A percentile compares a stretch with the other conserved stretches of the same genome.
Conservation (phyloP, 2,797 vertebrate species). For the Sebastes taczanowskii region DNA sequence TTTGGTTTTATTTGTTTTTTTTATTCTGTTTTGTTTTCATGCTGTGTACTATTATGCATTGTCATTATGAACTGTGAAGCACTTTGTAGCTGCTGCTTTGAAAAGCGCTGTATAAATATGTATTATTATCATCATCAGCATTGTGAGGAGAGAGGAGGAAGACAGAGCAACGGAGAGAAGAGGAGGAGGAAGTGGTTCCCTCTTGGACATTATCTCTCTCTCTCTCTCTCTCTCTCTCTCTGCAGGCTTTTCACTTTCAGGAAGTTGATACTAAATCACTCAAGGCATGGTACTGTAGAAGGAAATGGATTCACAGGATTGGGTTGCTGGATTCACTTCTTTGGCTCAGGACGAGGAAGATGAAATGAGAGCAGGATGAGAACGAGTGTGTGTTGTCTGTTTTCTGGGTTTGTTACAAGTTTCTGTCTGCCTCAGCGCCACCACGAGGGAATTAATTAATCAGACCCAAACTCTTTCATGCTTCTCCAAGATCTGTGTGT, state of each 20-base stretch:
- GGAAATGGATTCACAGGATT: not conserved
- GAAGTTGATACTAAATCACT: not conserved
- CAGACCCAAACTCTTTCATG: slow-evolving; percentile 32
- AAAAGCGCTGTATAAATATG: too few species aligned
- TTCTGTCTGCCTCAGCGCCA: not conserved
- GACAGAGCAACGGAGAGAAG: not conserved
- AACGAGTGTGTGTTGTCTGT: not conserved
- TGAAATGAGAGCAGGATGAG: not conserved
- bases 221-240: too few species aligned
- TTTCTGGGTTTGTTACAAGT: slow-evolving; percentile 13
- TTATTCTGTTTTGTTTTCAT: not conserved
- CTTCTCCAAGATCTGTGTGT: slow-evolving; percentile 17
- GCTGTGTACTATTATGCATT: too few species aligned
- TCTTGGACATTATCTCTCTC: not conserved
- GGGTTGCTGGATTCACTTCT: not conserved
- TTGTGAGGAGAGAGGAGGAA: not conserved
- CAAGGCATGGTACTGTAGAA: not conserved
- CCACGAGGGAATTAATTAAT: slow-evolving; percentile 46
- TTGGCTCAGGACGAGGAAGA: not conserved
- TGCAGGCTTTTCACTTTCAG: not conserved
- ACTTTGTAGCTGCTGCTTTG: too few species aligned
- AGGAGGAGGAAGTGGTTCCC: not conserved
- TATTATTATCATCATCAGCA: too few species aligned
- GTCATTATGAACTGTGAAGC: not conserved
- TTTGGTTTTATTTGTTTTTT: not conserved